These are phyloP conservation scores for Dermochelys coriacea DNA, from an alignment of 2,797 vertebrate genomes.

Conservation along the genomic window DNA sequence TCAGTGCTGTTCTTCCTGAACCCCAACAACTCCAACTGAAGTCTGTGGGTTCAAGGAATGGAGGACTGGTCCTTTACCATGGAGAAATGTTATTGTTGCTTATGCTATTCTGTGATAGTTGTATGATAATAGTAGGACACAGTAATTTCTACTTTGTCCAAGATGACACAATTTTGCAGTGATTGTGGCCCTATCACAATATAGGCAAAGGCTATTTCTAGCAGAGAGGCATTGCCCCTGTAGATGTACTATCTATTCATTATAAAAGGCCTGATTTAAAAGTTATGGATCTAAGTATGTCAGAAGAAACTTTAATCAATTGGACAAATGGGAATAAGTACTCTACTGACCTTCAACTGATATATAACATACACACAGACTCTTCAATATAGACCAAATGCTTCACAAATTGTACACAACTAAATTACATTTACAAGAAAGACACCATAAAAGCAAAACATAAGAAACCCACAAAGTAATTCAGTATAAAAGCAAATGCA, in stretches of 20 bases:
- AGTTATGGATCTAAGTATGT: neutral
- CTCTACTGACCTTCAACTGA: neutral
- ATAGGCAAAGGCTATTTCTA: neutral
- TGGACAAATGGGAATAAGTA: neutral
- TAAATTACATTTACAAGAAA: neutral
- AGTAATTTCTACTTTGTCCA: neutral
- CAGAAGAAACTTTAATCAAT: neutral
- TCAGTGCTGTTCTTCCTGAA: neutral
- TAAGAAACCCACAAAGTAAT: neutral
- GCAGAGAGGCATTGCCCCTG: neutral
- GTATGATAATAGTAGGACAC: neutral
- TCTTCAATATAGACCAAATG: neutral
- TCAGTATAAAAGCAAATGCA: slow-evolving; percentile 17
- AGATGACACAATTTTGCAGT: neutral
- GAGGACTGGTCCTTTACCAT: neutral
- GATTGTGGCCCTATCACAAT: neutral
- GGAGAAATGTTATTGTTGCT: neutral
- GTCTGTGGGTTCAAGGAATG: neutral
- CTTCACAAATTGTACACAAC: neutral
- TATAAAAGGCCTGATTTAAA: neutral
- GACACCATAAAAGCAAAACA: neutral
- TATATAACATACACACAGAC: neutral
- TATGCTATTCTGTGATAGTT: neutral
- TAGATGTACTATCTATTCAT: neutral
- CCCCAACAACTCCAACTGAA: neutral